Percentiles rank a stretch among this genome's conserved stretches.
Conservation (phyloP, 2,888 invertebrate species). For the Dugesia japonica region DNA sequence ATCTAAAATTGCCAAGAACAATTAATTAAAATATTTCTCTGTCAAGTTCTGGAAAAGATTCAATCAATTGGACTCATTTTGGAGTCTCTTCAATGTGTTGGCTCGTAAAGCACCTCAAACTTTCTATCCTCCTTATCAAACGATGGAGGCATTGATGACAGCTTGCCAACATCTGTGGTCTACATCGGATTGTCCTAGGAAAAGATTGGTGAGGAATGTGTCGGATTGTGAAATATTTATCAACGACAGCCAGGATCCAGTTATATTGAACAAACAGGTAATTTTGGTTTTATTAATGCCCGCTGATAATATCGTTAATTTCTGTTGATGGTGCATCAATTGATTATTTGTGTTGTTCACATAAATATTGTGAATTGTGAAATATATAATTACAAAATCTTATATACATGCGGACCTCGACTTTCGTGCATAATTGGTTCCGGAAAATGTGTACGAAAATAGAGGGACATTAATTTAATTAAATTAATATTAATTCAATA, state of each 20-base stretch:
- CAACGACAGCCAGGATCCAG: not conserved
- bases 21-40: not conserved
- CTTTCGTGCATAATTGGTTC: no score
- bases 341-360: no score
- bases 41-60: not conserved
- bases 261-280: not conserved
- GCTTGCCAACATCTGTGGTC: slow-evolving; percentile 8
- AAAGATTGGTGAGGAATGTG: not conserved
- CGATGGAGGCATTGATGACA: not conserved
- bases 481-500: no score
- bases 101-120: not conserved
- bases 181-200: not conserved
- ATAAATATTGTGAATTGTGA: no score
- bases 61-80: not conserved
- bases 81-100: not conserved
- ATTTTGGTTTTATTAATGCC: no score
- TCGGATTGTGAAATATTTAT: not conserved
- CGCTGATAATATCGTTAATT: no score
- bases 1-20: no score
- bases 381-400: no score
- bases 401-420: no score
- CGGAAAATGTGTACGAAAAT: no score
- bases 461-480: no score
- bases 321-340: no score
- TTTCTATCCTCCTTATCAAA: not conserved